These are phyloP conservation scores for Chromobotia macracanthus DNA, from an alignment of 2,797 vertebrate genomes.

Conservation along the genomic window DNA sequence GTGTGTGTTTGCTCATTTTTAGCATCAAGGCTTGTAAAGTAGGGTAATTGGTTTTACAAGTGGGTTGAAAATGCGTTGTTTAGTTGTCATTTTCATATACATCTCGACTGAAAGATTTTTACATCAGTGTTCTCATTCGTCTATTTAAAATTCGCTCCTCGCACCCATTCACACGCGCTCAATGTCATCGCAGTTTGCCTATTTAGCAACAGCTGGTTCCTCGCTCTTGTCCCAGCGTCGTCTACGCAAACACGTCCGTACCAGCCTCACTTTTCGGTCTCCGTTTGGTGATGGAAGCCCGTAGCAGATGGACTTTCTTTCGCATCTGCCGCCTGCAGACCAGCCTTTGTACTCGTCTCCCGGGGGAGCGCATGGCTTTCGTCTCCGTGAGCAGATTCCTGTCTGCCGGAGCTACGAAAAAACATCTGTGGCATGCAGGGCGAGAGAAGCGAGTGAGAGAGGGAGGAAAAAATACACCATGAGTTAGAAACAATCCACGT, in stretches of 20 bases:
- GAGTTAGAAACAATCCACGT: constrained; percentile 92
- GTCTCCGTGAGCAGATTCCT: constrained; percentile 99
- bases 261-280: constrained; percentile 88
- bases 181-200: constrained; percentile 60
- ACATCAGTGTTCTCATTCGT: neutral
- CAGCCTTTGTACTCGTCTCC: constrained; percentile 98
- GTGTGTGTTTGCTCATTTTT: constrained; percentile 39
- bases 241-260: constrained; percentile 79
- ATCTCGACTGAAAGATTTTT: constrained; percentile 5
- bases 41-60: constrained; percentile 38
- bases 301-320: constrained; percentile 99
- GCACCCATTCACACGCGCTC: constrained; percentile 19
- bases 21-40: constrained; percentile 25
- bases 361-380: constrained; percentile 93
- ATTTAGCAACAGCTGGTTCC: constrained; percentile 75
- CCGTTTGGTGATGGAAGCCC: constrained; percentile 93
- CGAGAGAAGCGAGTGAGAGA: constrained; percentile 63
- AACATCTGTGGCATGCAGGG: constrained; percentile 97
- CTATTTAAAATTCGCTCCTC: neutral
- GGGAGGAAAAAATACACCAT: constrained; percentile 76
- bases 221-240: constrained; percentile 80
- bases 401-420: constrained; percentile 98
- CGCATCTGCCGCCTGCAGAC: constrained; percentile 98
- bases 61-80: constrained; percentile 11
- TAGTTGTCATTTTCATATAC: constrained; percentile 34